Conservation (phyloP, 2,113 vertebrate genomes). For the Gobius niger region DNA sequence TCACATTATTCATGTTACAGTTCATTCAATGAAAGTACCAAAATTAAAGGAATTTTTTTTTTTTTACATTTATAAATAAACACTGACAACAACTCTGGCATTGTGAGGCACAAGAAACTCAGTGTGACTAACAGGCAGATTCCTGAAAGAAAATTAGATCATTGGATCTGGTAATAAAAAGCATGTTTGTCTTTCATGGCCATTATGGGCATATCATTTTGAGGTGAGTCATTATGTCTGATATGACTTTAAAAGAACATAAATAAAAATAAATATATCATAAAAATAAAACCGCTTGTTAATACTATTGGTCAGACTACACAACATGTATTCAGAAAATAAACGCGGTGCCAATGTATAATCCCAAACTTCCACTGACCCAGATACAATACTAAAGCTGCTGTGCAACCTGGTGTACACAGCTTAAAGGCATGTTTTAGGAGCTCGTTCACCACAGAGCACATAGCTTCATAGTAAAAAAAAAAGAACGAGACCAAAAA, state of each 20-base stretch:
- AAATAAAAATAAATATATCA: neutral
- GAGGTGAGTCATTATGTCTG: constrained; percentile 29
- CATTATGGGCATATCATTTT: neutral
- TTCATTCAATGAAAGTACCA: neutral
- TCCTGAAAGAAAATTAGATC: constrained; percentile 4
- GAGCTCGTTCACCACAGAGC: constrained; percentile 26
- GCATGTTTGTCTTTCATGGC: neutral
- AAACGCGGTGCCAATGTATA: constrained; percentile 4
- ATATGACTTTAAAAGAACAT: constrained; percentile 48
- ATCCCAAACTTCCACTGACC: constrained; percentile 23
- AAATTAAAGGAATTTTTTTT: neutral
- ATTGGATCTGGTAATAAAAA: constrained; percentile 12
- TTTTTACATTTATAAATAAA: neutral
- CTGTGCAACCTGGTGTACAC: constrained; percentile 26
- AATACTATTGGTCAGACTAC: constrained; percentile 27
- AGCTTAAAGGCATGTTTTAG: constrained; percentile 13
- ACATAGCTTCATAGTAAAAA: constrained; percentile 47
- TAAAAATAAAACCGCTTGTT: neutral
- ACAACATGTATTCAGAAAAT: constrained; percentile 35
- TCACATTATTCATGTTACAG: neutral
- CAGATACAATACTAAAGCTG: constrained; percentile 24
- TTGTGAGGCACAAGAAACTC: neutral
- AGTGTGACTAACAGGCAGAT: constrained; percentile 8
- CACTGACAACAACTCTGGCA: neutral
- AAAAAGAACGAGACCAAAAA: constrained; percentile 16